phyloP scores from a whole-genome alignment of 2,888 invertebrate species.

The Caenorhabditis panamensis region DNA sequence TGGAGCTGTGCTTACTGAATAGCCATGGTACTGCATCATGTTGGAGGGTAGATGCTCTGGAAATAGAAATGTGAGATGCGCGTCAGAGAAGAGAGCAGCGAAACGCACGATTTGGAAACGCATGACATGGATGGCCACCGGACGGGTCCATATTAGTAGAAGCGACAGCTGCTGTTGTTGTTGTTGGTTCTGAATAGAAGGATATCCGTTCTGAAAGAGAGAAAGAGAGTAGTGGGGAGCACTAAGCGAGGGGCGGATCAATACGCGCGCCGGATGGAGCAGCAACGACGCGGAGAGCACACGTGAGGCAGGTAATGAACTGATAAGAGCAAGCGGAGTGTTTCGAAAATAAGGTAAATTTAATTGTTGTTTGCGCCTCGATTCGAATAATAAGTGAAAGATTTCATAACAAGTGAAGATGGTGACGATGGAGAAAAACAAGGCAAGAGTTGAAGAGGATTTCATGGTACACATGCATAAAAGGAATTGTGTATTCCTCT shows the following conservation, averaged over 20 bases:
- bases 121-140: neutral
- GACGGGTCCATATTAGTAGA: conserved; percentile 16
- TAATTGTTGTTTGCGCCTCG: neutral
- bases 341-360: neutral
- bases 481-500: no score
- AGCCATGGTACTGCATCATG: conserved; percentile 17
- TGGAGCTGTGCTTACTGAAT: conserved; percentile 16
- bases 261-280: conserved; percentile 2
- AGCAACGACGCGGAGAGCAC: neutral
- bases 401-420: neutral
- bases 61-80: neutral
- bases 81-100: neutral
- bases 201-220: conserved; percentile 8
- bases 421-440: neutral
- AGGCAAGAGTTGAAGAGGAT: no score
- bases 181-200: neutral
- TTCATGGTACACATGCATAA: no score
- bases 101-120: neutral
- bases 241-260: neutral
- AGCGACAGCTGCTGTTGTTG: neutral
- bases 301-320: neutral
- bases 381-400: no score
- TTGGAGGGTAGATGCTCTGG: neutral
- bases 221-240: neutral
- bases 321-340: neutral